These are phyloP conservation scores for Athalia cordata DNA, from an alignment of 2,888 invertebrate genomes.

Conservation along the genomic window DNA sequence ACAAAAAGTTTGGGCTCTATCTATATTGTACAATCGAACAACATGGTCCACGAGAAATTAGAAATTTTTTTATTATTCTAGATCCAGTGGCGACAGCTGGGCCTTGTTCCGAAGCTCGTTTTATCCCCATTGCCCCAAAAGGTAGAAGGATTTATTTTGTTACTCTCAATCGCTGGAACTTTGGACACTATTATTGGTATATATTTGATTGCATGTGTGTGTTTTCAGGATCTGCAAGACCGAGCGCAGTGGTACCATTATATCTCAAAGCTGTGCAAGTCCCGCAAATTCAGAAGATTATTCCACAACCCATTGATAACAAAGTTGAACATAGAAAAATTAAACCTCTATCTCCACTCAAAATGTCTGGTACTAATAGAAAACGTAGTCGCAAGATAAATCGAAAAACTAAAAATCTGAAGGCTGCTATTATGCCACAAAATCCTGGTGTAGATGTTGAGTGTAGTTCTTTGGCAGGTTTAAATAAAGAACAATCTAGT, in stretches of 20 bases:
- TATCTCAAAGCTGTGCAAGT: slow-evolving; percentile 57
- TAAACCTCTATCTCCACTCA: background rate
- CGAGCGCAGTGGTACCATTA: slow-evolving; percentile 47
- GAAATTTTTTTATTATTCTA: background rate
- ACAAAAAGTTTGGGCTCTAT: too few relatives aligned
- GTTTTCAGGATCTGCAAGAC: slow-evolving; percentile 1
- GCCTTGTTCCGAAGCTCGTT: slow-evolving; percentile 44
- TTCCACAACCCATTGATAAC: background rate
- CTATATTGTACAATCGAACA: background rate
- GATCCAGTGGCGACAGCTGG: slow-evolving; percentile 1
- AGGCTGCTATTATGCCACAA: slow-evolving; percentile 3
- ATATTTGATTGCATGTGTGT: background rate
- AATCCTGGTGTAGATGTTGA: slow-evolving; percentile 13
- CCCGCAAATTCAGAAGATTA: slow-evolving; percentile 53
- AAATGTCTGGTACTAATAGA: slow-evolving; percentile 14
- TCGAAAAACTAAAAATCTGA: slow-evolving; percentile 6
- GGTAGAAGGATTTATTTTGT: background rate
- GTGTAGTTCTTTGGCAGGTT: background rate
- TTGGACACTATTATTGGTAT: background rate
- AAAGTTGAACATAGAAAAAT: background rate
- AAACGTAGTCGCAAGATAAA: slow-evolving; percentile 19
- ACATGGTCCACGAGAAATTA: background rate
- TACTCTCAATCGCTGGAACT: too few relatives aligned
- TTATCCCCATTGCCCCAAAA: slow-evolving; percentile 66
- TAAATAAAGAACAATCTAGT: slow-evolving; percentile 6